A percentile compares a stretch with the other conserved stretches of the same genome.
Evolutionary conservation across 2,888 invertebrate species (phyloP).

Genomic region (Plutella xylostella): DNA sequence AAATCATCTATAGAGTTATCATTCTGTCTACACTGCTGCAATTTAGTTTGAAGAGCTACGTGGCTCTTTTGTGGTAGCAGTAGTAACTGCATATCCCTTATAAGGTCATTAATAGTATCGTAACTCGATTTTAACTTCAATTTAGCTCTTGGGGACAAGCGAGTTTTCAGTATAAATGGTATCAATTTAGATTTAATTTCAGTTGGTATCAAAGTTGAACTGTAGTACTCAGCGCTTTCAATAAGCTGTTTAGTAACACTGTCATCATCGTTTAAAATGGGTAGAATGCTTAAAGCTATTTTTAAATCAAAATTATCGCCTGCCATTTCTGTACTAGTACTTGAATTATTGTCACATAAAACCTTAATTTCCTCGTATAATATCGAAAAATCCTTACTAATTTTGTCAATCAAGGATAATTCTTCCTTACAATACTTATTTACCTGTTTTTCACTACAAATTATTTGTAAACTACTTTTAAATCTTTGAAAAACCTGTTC

Average conservation of each 20-base stretch:
- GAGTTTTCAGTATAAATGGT: not conserved
- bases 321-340: not conserved
- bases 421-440: too few species aligned
- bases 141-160: not conserved
- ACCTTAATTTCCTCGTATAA: not conserved
- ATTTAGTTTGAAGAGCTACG: not conserved
- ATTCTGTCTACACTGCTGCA: not conserved
- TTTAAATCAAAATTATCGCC: slow-evolving; percentile 5
- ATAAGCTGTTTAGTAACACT: not conserved
- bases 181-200: not conserved
- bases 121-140: not conserved
- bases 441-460: too few species aligned
- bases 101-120: not conserved
- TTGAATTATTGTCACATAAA: not conserved
- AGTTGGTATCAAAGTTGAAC: not conserved
- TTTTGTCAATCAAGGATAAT: too few species aligned
- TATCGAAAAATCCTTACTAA: not conserved
- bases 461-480: too few species aligned
- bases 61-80: not conserved
- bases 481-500: too few species aligned
- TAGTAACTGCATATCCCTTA: not conserved
- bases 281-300: not conserved
- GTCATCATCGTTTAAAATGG: not conserved
- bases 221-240: not conserved
- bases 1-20: not conserved